Evolutionary conservation across 2,888 invertebrate species (phyloP).

Genomic region (Standfussiana lucernea): DNA sequence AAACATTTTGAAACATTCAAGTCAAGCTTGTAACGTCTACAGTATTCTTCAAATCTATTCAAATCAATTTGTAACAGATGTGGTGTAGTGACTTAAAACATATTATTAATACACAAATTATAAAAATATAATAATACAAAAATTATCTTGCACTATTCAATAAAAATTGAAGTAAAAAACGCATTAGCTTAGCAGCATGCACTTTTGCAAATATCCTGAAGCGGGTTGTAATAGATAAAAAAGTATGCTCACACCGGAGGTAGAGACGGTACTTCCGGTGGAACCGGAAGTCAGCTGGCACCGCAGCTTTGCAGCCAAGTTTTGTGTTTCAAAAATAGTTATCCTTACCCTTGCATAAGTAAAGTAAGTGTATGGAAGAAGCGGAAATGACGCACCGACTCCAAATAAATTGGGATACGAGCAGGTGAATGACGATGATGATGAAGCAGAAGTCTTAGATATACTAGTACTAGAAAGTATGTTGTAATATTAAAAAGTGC

Average conservation of each 20-base stretch:
- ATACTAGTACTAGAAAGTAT: neutral
- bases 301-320: slow-evolving; percentile 45
- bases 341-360: slow-evolving; percentile 9
- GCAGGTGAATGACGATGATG: no score
- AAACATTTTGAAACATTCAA: no score
- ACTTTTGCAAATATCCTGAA: slow-evolving; percentile 58
- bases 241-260: slow-evolving; percentile 48
- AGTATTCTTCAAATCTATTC: no score
- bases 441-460: neutral
- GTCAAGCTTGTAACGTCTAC: no score
- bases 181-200: slow-evolving; percentile 31
- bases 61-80: no score
- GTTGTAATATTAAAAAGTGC: neutral
- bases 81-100: no score
- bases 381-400: no score
- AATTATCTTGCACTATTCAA: no score
- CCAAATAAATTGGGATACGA: no score
- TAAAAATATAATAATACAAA: no score
- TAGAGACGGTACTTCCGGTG: slow-evolving; percentile 33
- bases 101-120: no score
- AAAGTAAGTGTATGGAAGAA: no score
- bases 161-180: slow-evolving; percentile 12
- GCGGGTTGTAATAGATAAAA: slow-evolving; percentile 50
- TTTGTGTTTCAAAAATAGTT: slow-evolving; percentile 41
- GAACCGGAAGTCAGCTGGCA: slow-evolving; percentile 43